A percentile compares a stretch with the other conserved stretches of the same genome.
phyloP scores from a whole-genome alignment of 2,888 invertebrate genomes.

The Pheosia gnoma region DNA sequence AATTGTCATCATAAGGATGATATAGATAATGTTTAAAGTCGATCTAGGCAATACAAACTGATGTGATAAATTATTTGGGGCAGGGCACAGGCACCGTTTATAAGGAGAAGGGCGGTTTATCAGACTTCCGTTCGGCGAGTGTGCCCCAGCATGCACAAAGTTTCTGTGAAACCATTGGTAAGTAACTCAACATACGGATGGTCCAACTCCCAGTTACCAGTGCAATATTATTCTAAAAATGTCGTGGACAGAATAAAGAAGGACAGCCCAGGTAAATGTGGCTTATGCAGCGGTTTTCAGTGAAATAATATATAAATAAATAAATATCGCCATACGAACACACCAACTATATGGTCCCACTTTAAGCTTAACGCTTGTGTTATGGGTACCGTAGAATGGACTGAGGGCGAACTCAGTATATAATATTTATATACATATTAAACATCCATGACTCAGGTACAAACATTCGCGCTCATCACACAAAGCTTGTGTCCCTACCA shows the following conservation, averaged over 20 bases:
- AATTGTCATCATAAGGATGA: no score
- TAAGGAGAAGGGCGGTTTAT: slow-evolving; percentile 34
- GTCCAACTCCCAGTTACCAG: slow-evolving; percentile 45
- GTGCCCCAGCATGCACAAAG: slow-evolving; percentile 61
- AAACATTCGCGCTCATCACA: no score
- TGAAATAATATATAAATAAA: slow-evolving; percentile 9
- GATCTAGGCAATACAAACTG: slow-evolving; percentile 57
- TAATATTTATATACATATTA: no score
- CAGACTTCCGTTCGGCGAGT: slow-evolving; percentile 52
- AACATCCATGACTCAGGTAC: no score
- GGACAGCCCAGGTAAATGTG: slow-evolving; percentile 9
- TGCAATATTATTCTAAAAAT: slow-evolving; percentile 42
- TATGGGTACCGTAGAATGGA: no score
- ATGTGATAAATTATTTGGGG: slow-evolving; percentile 68
- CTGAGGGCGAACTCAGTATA: no score
- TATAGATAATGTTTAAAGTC: slow-evolving; percentile 60
- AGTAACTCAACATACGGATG: slow-evolving; percentile 51
- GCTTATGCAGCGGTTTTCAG: slow-evolving; percentile 8
- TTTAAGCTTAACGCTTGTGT: no score
- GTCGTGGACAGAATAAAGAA: slow-evolving; percentile 22
- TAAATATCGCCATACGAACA: no score
- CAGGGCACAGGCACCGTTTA: slow-evolving; percentile 38
- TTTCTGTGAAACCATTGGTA: slow-evolving; percentile 54
- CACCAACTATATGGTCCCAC: no score
- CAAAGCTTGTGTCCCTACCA: no score